phyloP scores from a whole-genome alignment of 2,113 vertebrate genomes.

The Cyanoramphus novaezelandiae region DNA sequence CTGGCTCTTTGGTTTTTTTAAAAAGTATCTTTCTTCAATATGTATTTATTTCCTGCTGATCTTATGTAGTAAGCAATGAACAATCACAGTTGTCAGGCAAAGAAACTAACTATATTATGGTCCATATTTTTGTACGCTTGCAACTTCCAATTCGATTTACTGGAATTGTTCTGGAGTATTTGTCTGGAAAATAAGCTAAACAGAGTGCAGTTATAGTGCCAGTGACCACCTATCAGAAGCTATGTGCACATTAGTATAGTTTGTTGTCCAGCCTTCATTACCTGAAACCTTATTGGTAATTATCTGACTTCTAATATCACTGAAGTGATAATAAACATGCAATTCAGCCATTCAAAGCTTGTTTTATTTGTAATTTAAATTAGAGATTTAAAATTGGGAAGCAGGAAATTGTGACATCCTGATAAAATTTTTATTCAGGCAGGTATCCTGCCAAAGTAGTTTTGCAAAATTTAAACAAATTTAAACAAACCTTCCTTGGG shows the following conservation, averaged over 20 bases:
- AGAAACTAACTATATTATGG: background rate
- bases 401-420: background rate
- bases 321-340: background rate
- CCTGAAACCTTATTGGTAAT: background rate
- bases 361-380: background rate
- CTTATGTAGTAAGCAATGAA: background rate
- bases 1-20: background rate
- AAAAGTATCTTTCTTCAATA: background rate
- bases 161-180: background rate
- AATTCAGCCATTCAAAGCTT: background rate
- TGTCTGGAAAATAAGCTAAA: background rate
- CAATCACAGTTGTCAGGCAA: background rate
- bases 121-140: background rate
- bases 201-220: rapidly evolving
- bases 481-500: background rate
- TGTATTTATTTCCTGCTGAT: background rate
- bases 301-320: background rate
- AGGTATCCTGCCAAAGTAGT: background rate
- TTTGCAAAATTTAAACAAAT: background rate
- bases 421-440: background rate
- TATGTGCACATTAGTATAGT: background rate
- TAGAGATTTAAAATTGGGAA: background rate
- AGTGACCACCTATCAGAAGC: background rate
- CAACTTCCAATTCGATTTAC: background rate
- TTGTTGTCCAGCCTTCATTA: background rate